Evolutionary conservation across 2,888 invertebrate species (phyloP), one percentile per base, ranked within the genome.

Genomic region (Ophioninae sp.): DNA sequence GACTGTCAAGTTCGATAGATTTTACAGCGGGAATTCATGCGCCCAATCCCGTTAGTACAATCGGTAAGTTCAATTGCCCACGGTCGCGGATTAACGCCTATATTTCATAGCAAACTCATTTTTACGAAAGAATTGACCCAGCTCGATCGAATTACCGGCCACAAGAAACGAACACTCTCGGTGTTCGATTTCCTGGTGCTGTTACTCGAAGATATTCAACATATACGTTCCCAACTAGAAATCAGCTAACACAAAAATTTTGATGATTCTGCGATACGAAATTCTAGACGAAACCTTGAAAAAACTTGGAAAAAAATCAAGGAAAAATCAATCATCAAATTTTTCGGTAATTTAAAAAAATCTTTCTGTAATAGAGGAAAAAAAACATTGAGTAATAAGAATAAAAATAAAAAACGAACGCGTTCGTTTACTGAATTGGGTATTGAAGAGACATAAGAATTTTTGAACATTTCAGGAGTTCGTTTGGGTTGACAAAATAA

Each of bases 71-170:
- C 79, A 75, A 57, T 62, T 80, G 69, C 62, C 75, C 68, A 39
- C 23, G 21, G 69, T 69, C 23, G 7, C 8, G 62, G 21, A n/a
- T 10, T 59, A 41, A 67, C 59, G 59, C 69, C 23, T 64, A 50
- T 57, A 64, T 13, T 88, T 78, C 86, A 88, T 73, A 61, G 77
- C 50, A 85, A 85, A 84, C 17, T 69, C 57, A 23, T 82, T 82
- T 78, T 70, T 70, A 37, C 39, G 57, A 75, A 81, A 80, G 73
- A 80, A 86, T 87, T 87, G 88, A 86, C 89, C 89, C 86, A 88
- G 82, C 89, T 89, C 88, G 87, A 90, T 90, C 90, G 84, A 82
- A 86, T 89, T 90, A 89, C 88, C n/a, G 83, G 85, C 88, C 88
- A 81, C 89, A 87, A 87, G 87, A 88, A 8, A 44, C 6, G 13